Base-by-base conservation (phyloP, 2,888 invertebrate species). In the Ceratothoa steindachneri region DNA sequence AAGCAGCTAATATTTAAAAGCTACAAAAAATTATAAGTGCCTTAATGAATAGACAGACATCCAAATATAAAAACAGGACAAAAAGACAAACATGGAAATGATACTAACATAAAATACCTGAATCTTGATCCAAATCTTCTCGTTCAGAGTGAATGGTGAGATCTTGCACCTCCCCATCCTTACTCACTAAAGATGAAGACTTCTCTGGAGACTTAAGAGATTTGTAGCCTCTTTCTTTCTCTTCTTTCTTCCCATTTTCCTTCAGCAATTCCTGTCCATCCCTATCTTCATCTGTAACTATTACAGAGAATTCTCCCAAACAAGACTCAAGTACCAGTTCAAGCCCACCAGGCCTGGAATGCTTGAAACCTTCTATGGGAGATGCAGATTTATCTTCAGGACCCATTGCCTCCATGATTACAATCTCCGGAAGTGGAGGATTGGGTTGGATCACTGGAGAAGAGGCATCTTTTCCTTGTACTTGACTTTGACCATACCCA, bases 41-140 rank as follows among this genome's bases (percentile, higher is more conserved):
- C n/a, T n/a, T n/a, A n/a, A n/a, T n/a, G n/a, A 60, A 60, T n/a
- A 51, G n/a, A 68, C 30, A 68, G 22, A 22, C 19, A n/a, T n/a
- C n/a, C n/a, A n/a, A n/a, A n/a, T 22, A 41, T 9, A 67, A 67
- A 30, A 29, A 67, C 67, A 31, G 12, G 12, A 15, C 1, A 52
- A 69, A n/a, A 69, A 12, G 53, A 69, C 28, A 69, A 69, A 52
- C 41, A 41, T 64, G 65, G 75, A 28, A 72, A 72, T 75, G 75
- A 75, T 75, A 75, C 75, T 75, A 75, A 75, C 75, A 75, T 75
- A 75, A 69, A 72, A 76, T 76, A 76, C 76, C 76, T 76, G 76
- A 76, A 73, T 76, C 76, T 69, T 76, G 76, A 67, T 76, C 76
- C 70, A 73, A 73, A 67, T 76, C 76, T 27, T 76, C 76, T 52